A percentile compares a stretch with the other conserved stretches of the same genome.
Evolutionary conservation across 2,888 invertebrate species (phyloP).

Genomic region (Parapristionchus giblindavisi): DNA sequence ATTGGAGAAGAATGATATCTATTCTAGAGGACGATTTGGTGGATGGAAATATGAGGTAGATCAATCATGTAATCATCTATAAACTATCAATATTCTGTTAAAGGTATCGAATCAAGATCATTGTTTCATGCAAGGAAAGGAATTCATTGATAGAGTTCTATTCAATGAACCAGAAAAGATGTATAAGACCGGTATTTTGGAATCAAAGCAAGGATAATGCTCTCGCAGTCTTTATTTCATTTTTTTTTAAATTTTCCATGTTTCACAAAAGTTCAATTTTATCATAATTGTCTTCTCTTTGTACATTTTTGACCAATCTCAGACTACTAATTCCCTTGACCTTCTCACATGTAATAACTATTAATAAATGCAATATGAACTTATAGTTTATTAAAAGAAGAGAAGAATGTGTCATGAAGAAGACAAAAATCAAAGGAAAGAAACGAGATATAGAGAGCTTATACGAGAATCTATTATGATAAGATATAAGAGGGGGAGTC

Average conservation of each 20-base stretch:
- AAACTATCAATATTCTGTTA: not conserved
- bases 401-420: conserved; percentile 29
- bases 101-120: conserved; percentile 67
- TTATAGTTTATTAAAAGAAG: not conserved
- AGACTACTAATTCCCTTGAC: too few species aligned
- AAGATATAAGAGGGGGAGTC: not conserved
- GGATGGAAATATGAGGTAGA: conserved; percentile 68
- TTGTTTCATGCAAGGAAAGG: conserved; percentile 69
- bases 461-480: not conserved
- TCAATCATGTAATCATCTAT: too few species aligned
- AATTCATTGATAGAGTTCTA: conserved; percentile 65
- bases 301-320: too few species aligned
- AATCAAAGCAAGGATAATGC: conserved; percentile 30
- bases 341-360: too few species aligned
- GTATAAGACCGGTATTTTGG: conserved; percentile 63
- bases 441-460: not conserved
- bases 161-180: conserved; percentile 65
- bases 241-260: too few species aligned
- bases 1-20: conserved; percentile 63
- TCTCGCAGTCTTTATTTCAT: too few species aligned
- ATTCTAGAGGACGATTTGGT: conserved; percentile 68
- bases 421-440: conserved; percentile 25
- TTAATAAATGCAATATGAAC: too few species aligned
- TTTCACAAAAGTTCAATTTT: too few species aligned
- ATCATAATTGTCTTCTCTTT: too few species aligned